Evolutionary conservation across 64 coral and sea anemone genomes (phyloP), one percentile per base, ranked within the genome.

Genomic region (Actinia equina): DNA sequence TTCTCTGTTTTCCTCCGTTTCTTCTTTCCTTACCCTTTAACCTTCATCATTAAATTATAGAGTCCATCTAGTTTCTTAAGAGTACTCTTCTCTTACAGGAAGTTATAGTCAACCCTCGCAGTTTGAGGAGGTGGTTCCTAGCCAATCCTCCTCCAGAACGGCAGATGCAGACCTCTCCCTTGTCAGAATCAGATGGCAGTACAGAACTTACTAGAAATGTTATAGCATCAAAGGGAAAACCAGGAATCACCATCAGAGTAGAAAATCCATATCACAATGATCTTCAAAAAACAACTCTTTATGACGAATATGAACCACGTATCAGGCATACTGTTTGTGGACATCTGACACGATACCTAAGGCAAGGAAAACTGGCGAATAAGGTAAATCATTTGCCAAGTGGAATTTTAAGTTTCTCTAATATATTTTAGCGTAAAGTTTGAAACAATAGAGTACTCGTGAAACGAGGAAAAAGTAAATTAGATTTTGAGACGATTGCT

Each of bases 101-200:
- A 69, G 55, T 87, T 19, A 42, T 82, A 14, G 90, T 91, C 0
- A 86, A 86, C 86, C 71, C 77, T 52, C 54, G 85, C 4, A 91
- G 85, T 58, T 69, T 91, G 9, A 91, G 82, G 57, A 67, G 90
- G 6, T 91, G 90, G 90, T 87, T 91, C 52, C 20, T 77, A 58
- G 90, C 90, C 44, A 91, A 91, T 19, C 84, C 84, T 55, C 43
- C 71, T 80, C 84, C 63, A 86, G 85, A 87, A 53, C 20, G 44
- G 9, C 23, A 79, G 12, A 86, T 44, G 9, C 63, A 79, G 20
- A 86, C 7, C 15, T 43, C 45, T 20, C 41, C 44, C 52, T 11
- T 43, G 15, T 17, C 89, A 5, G 43, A 30, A 7, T 63, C 83
- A 77, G 17, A 27, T 41, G 12, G 30, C 19, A 44, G 26, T 26